Percentiles rank a stretch among this genome's conserved stretches.
These are phyloP conservation scores for Gobio gobio DNA, from an alignment of 2,113 vertebrate species.

Conservation along the genomic window DNA sequence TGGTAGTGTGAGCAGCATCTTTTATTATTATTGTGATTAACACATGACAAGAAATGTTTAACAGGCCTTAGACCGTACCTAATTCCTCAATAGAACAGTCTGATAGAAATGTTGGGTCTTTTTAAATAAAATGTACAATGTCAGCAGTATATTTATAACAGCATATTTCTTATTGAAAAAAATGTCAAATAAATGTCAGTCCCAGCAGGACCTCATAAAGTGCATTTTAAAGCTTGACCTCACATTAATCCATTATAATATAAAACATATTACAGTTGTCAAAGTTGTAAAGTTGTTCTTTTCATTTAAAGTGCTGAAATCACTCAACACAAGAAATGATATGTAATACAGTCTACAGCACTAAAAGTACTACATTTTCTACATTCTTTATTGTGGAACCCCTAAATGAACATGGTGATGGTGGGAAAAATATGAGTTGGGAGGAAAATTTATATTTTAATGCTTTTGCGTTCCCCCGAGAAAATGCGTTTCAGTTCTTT, in stretches of 20 bases:
- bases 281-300: not conserved
- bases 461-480: too few relatives aligned
- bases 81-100: not conserved
- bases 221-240: slow-evolving; percentile 52
- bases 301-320: not conserved
- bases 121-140: slow-evolving; percentile 5
- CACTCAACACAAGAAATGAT: not conserved
- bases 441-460: too few relatives aligned
- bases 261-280: not conserved
- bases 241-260: slow-evolving; percentile 15
- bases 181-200: not conserved
- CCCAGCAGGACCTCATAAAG: slow-evolving; percentile 54
- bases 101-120: not conserved
- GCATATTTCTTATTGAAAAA: slow-evolving; percentile 26
- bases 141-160: slow-evolving; percentile 53
- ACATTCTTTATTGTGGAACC: not conserved
- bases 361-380: not conserved
- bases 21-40: slow-evolving; percentile 27
- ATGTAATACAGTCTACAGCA: not conserved
- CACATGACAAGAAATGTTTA: slow-evolving; percentile 21
- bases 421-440: too few relatives aligned
- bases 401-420: too few relatives aligned
- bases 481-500: too few relatives aligned
- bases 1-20: slow-evolving; percentile 29
- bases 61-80: not conserved